Evolutionary conservation across 2,888 invertebrate species (phyloP), one percentile per base, ranked within the genome.

Genomic region (Keiferia lycopersicella): DNA sequence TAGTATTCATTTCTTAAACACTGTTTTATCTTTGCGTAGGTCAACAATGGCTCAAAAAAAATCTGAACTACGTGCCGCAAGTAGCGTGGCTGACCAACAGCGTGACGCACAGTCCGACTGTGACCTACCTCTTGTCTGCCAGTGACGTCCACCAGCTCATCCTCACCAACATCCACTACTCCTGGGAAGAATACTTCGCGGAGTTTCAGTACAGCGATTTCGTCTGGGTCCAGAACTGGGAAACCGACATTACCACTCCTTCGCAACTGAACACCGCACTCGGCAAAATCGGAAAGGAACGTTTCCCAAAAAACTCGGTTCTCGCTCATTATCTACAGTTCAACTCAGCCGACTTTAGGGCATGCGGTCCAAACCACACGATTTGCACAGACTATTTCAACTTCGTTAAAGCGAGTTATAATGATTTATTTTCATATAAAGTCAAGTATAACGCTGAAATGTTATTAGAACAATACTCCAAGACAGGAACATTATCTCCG

Each of bases 61-160:
- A 97, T 83, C 87, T 98, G 48, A 96, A 96, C 71, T 94, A 96
- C 34, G 92, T 92, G n/a, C 97, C 98, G 0, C 94, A 94, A 74
- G 87, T 92, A 1, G 96, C 95, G 38, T 99, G 99, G 98, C 95
- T 98, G 0, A 97, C 99, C 6, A 98, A 98, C 84, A 98, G 98
- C 0, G 98, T 99, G 75, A 97, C 98, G 0, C 98, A 99, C 80
- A 98, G 98, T 14, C 95, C 97, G 12, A 98, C 98, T 0, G 94
- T 98, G 78, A 95, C 98, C 0, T 98, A 98, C 80, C 87, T 99
- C 14, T 88, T 99, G 34, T 94, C 96, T 50, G 93, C 94, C 16
- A 94, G 96, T 0, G 97, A 96, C 4, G 94, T 98, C 51, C 92
- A 94, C 38, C 96, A 96, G 34, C 94, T 98, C 66, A 95, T 99